Evolutionary conservation across 2,113 vertebrate genomes (phyloP).

Genomic region (Aptenodytes patagonicus): DNA sequence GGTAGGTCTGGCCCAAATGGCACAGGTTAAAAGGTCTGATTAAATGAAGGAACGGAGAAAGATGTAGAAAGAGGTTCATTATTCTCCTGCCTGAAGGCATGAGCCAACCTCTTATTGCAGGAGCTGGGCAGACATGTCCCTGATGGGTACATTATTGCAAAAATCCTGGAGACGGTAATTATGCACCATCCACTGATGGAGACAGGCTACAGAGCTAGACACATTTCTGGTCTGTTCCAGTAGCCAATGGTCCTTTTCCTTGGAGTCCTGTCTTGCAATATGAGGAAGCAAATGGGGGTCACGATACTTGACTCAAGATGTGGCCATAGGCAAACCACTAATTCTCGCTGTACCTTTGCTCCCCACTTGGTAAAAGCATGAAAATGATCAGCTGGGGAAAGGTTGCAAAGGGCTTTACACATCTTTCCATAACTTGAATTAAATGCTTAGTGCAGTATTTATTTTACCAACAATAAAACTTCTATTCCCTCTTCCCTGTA

Average conservation of each 20-base stretch:
- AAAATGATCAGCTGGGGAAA: not conserved
- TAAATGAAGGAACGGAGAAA: constrained; percentile 19
- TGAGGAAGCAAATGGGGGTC: constrained; percentile 7
- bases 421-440: not conserved
- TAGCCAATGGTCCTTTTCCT: not conserved
- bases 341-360: not conserved
- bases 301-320: not conserved
- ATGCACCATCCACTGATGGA: not conserved
- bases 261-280: not conserved
- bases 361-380: not conserved
- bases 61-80: constrained; percentile 36
- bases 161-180: constrained; percentile 47
- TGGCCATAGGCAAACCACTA: not conserved
- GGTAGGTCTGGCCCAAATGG: not conserved
- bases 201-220: not conserved
- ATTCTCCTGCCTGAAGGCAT: constrained; percentile 45
- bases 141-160: constrained; percentile 35
- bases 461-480: not conserved
- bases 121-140: not conserved
- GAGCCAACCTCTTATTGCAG: constrained; percentile 6
- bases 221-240: not conserved
- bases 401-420: not conserved
- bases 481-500: not conserved
- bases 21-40: constrained; percentile 65
- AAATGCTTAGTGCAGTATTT: not conserved